These are phyloP conservation scores for Tridacna crocea DNA, from an alignment of 2,888 invertebrate genomes.

Conservation along the genomic window DNA sequence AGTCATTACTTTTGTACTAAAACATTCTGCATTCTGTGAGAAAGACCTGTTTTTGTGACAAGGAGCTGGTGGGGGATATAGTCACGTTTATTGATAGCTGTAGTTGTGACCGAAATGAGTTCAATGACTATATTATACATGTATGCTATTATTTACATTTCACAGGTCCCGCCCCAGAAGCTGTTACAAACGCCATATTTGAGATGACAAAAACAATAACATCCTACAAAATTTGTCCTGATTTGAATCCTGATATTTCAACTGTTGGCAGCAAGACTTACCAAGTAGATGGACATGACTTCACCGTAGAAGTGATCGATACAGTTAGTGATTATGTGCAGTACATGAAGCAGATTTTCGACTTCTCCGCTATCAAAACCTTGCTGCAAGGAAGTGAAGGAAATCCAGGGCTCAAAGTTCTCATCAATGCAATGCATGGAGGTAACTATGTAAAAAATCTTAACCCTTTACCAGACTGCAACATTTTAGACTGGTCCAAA, in stretches of 20 bases:
- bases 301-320: slow-evolving; percentile 91
- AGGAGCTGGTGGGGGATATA: too few relatives aligned
- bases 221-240: slow-evolving; percentile 92
- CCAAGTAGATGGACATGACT: slow-evolving; percentile 85
- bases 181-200: slow-evolving; percentile 94
- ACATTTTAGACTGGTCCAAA: background rate
- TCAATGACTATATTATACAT: too few relatives aligned
- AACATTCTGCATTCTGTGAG: too few relatives aligned
- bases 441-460: slow-evolving; percentile 86
- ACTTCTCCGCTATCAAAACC: slow-evolving; percentile 91
- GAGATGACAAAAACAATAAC: slow-evolving; percentile 91
- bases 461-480: background rate
- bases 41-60: too few relatives aligned
- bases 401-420: slow-evolving; percentile 89
- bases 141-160: slow-evolving; percentile 1
- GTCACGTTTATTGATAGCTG: too few relatives aligned
- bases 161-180: slow-evolving; percentile 94
- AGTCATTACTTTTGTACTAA: too few relatives aligned
- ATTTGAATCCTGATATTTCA: slow-evolving; percentile 87
- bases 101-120: too few relatives aligned
- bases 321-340: slow-evolving; percentile 94
- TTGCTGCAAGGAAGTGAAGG: slow-evolving; percentile 89
- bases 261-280: slow-evolving; percentile 89
- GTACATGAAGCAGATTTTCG: slow-evolving; percentile 98
- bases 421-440: slow-evolving; percentile 97